Evolutionary conservation across 2,888 invertebrate species (phyloP), one percentile per base, ranked within the genome.

Genomic region (Prenolepis imparis): DNA sequence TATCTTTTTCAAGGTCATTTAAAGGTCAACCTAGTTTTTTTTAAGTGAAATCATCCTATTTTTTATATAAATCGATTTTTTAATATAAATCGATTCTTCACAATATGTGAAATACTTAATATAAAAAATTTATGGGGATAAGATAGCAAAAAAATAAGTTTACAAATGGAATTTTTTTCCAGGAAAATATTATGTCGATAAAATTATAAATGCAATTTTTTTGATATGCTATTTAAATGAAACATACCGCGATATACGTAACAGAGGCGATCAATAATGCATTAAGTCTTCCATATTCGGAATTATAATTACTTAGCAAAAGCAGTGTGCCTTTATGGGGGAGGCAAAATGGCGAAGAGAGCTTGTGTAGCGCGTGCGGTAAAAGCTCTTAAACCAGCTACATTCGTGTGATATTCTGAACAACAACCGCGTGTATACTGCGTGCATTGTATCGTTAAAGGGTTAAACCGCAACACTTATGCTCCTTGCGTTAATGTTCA

Each of bases 311-410:
- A 59, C 72, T 72, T 72, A 59, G 41, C 48, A 21, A 68, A 68
- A 68, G 66, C 57, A 41, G 41, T 3, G 18, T 41, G 57, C 78
- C 72, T 72, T 80, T 72, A 80, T 80, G 18, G 32, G 18, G 32
- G 18, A 36, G 32, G 57, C 57, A 41, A 24, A 55, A 41, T 39
- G 67, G 39, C 59, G 32, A 28, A 28, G 72, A 57, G 57, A 70
- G 75, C 48, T 78, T 78, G 70, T 78, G 70, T 70, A 70, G 68
- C 68, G 59, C 78, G 59, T 72, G 78, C 44, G 78, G 72, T 80
- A 80, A 80, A 80, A 80, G 78, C 78, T 80, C 78, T 80, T 80
- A 80, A 52, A 80, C 78, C 78, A 72, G 72, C 72, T 72, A 59
- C 78, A 80, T 70, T 80, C 72, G 78, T 44, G 78, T 36, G 78